These are phyloP conservation scores for Gadopsis bispinosus DNA, from an alignment of 2,797 vertebrate genomes.

Conservation along the genomic window DNA sequence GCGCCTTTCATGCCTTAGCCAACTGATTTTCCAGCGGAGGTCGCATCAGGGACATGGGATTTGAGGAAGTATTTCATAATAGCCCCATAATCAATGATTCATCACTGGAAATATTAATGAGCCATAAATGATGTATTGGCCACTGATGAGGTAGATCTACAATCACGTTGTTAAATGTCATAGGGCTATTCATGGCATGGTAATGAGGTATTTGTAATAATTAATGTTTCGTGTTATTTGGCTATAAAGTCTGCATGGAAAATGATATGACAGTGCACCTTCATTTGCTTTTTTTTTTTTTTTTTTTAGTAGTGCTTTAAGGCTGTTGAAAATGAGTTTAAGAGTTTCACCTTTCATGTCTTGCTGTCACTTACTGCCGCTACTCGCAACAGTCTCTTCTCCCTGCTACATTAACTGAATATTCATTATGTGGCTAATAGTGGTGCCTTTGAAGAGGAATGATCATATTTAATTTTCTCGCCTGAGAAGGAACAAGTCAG, in stretches of 20 bases:
- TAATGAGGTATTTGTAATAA: constrained; percentile 71
- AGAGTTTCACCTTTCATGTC: constrained; percentile 64
- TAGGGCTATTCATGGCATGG: constrained; percentile 57
- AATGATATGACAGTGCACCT: constrained; percentile 25
- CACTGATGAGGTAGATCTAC: constrained; percentile 75
- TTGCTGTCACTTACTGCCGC: constrained; percentile 63
- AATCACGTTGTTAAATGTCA: constrained; percentile 74
- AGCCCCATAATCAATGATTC: constrained; percentile 78
- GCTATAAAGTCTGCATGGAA: constrained; percentile 44
- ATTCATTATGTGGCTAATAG: constrained; percentile 83
- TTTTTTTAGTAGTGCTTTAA: constrained; percentile 25
- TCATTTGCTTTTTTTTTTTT: constrained; percentile 35
- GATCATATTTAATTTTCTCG: constrained; percentile 80
- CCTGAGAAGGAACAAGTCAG: constrained; percentile 69
- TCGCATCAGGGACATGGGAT: constrained; percentile 66
- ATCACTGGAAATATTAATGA: constrained; percentile 78
- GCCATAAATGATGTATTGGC: constrained; percentile 77
- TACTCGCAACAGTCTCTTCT: constrained; percentile 48
- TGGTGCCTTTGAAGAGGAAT: constrained; percentile 81
- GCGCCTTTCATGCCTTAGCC: constrained; percentile 56
- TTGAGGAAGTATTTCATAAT: constrained; percentile 81
- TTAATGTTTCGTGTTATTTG: constrained; percentile 64
- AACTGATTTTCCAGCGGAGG: constrained; percentile 70
- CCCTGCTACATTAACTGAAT: constrained; percentile 79
- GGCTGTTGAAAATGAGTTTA: constrained; percentile 33